phyloP scores from a whole-genome alignment of 2,888 invertebrate species.

The Timema cristinae region DNA sequence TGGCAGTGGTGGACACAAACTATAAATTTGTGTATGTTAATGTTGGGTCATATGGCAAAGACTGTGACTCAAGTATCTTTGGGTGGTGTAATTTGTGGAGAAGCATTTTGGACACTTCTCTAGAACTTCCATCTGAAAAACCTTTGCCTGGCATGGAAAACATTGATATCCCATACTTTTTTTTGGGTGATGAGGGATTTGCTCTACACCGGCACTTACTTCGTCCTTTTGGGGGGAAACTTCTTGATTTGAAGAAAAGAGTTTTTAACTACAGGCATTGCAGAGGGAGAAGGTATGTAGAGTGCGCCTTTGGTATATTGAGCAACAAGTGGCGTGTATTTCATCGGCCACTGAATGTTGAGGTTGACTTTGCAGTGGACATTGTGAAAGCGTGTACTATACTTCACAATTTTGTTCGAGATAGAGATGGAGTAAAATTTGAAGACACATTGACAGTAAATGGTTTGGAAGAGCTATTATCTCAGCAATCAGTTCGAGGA shows the following conservation, averaged over 20 bases:
- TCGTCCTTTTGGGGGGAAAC: constrained; percentile 20
- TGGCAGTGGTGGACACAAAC: constrained; percentile 29
- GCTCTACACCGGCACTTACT: constrained; percentile 22
- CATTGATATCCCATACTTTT: constrained; percentile 19
- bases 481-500: constrained; percentile 23
- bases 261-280: constrained; percentile 32
- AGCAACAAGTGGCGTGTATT: constrained; percentile 39
- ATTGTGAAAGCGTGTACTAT: constrained; percentile 35
- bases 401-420: constrained; percentile 30
- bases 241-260: constrained; percentile 23
- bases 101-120: too few species aligned
- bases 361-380: constrained; percentile 31
- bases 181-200: constrained; percentile 26
- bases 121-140: too few species aligned
- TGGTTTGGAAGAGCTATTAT: constrained; percentile 30
- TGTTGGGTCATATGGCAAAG: constrained; percentile 22
- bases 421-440: constrained; percentile 25
- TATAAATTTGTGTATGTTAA: constrained; percentile 28
- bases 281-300: constrained; percentile 35
- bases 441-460: constrained; percentile 32
- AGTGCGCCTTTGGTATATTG: constrained; percentile 38
- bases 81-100: too few species aligned
- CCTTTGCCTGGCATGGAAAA: constrained; percentile 18
- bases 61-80: constrained; percentile 17
- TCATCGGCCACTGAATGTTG: constrained; percentile 34